These are phyloP conservation scores for Fulmarus glacialis DNA, from an alignment of 2,113 vertebrate species.

Conservation along the genomic window DNA sequence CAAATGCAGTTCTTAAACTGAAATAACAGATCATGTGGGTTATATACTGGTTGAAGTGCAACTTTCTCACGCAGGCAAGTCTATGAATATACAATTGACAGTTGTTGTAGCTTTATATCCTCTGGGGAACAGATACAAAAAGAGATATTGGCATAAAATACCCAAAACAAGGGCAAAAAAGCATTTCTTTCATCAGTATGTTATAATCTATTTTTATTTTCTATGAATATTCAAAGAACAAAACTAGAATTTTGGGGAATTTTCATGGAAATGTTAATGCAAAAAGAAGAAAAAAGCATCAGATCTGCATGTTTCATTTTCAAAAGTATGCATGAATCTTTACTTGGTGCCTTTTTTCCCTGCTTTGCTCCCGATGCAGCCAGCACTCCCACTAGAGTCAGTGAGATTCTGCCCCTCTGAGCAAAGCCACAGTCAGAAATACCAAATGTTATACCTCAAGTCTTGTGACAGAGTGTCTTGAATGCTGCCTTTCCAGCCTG, in stretches of 20 bases:
- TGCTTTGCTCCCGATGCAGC: fast-evolving
- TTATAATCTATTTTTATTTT: background rate
- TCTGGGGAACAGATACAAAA: background rate
- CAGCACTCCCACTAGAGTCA: background rate
- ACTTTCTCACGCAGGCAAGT: background rate
- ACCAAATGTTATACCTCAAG: slow-evolving; percentile 31
- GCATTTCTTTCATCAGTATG: background rate
- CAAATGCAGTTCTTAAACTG: background rate
- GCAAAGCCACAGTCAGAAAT: background rate
- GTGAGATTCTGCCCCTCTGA: background rate
- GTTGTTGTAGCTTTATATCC: background rate
- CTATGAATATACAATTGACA: background rate
- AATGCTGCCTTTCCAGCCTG: slow-evolving; percentile 29
- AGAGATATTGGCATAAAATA: background rate
- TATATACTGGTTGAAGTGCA: background rate
- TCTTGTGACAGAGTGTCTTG: background rate
- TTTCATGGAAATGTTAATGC: background rate
- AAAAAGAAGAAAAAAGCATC: background rate
- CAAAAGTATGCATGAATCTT: background rate
- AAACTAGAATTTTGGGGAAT: background rate
- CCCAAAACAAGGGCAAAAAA: background rate
- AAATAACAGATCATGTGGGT: background rate
- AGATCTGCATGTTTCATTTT: background rate
- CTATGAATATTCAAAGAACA: background rate
- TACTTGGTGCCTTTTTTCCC: background rate